Evolutionary conservation across 2,888 invertebrate genomes (phyloP).

Genomic region (Drosophila anomalipes): DNA sequence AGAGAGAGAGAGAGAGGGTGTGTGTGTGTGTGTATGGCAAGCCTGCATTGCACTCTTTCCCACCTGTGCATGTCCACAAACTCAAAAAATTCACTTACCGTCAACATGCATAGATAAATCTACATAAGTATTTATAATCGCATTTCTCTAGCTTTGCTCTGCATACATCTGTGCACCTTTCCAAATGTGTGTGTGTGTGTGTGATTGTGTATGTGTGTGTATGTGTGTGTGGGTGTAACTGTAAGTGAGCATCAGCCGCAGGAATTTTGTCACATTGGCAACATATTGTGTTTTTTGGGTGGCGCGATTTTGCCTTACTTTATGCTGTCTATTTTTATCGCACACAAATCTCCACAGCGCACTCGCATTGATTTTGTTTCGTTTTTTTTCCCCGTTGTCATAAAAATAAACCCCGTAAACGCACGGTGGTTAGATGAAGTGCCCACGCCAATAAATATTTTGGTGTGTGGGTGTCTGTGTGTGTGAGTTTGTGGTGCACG

Average conservation of each 20-base stretch:
- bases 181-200: slow-evolving; percentile 15
- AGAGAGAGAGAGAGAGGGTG: not conserved
- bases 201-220: slow-evolving; percentile 9
- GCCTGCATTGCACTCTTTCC: not conserved
- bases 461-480: slow-evolving; percentile 5
- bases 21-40: slow-evolving; percentile 11
- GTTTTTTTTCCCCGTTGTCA: slow-evolving; percentile 40
- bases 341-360: slow-evolving; percentile 51
- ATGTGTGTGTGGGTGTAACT: slow-evolving; percentile 30
- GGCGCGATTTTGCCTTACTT: slow-evolving; percentile 37
- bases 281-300: slow-evolving; percentile 60
- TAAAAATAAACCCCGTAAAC: slow-evolving; percentile 49
- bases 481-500: slow-evolving; percentile 8
- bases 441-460: slow-evolving; percentile 3
- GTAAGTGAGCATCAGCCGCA: slow-evolving; percentile 64
- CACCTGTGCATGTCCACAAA: slow-evolving; percentile 24
- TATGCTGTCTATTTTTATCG: slow-evolving; percentile 54
- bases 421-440: slow-evolving; percentile 16
- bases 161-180: slow-evolving; percentile 32
- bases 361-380: slow-evolving; percentile 59
- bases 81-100: slow-evolving; percentile 23
- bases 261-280: slow-evolving; percentile 50
- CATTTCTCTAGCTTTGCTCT: slow-evolving; percentile 50
- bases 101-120: slow-evolving; percentile 4
- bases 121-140: slow-evolving; percentile 48